A percentile compares a stretch with the other conserved stretches of the same genome.
These are phyloP conservation scores for Platerodrilus igneus DNA, from an alignment of 2,888 invertebrate genomes.

Conservation along the genomic window DNA sequence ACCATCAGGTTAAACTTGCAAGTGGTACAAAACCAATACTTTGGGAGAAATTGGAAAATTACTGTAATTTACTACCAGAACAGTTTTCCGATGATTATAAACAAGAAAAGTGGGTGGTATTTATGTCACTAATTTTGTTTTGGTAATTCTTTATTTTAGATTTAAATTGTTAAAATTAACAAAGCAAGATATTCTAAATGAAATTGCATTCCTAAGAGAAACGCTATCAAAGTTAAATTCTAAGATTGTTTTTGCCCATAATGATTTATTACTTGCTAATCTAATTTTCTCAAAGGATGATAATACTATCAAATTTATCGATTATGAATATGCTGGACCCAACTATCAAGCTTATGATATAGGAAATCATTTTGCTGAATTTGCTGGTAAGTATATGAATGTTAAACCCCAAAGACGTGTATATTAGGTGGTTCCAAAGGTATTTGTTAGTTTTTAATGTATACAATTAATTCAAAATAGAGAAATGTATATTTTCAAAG, in stretches of 20 bases:
- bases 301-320: slow-evolving; percentile 81
- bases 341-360: slow-evolving; percentile 96
- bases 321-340: slow-evolving; percentile 92
- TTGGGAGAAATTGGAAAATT: slow-evolving; percentile 73
- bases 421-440: too few species aligned
- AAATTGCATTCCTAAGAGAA: slow-evolving; percentile 61
- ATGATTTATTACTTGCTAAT: slow-evolving; percentile 93
- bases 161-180: slow-evolving; percentile 40
- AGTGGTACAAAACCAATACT: slow-evolving; percentile 54
- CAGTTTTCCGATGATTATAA: slow-evolving; percentile 61
- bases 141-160: not conserved
- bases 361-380: slow-evolving; percentile 97
- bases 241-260: slow-evolving; percentile 92
- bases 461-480: too few species aligned
- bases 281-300: slow-evolving; percentile 74
- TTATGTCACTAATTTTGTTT: not conserved
- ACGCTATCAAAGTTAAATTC: slow-evolving; percentile 61
- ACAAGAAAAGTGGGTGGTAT: slow-evolving; percentile 61
- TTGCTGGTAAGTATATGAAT: slow-evolving; percentile 87
- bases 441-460: too few species aligned
- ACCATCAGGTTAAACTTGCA: slow-evolving; percentile 62
- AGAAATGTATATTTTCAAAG: too few species aligned
- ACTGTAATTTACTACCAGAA: slow-evolving; percentile 69
- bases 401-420: too few species aligned
- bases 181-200: slow-evolving; percentile 62